Conservation (phyloP, 2,113 vertebrate genomes). For the Neodontobutis hainanensis region DNA sequence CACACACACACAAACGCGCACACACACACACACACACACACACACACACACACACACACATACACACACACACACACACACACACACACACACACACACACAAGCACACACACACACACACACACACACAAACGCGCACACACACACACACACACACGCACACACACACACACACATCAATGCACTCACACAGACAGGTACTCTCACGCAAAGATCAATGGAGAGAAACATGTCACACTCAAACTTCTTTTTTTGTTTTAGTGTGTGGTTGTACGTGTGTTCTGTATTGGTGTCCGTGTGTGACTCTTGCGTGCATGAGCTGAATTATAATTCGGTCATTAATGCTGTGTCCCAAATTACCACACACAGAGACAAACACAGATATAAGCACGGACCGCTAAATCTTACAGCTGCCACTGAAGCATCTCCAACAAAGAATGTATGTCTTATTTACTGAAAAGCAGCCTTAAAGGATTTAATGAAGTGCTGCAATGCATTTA, state of each 20-base stretch:
- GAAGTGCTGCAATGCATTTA: conserved; percentile 1
- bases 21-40: background rate
- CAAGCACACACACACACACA: no score
- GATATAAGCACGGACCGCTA: conserved; percentile 39
- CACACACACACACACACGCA: no score
- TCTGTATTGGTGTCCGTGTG: conserved; percentile 21
- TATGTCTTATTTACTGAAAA: conserved; percentile 14
- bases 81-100: background rate
- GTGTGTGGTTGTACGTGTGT: conserved; percentile 1
- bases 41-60: background rate
- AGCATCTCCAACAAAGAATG: conserved; percentile 17
- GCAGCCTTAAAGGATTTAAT: conserved; percentile 24
- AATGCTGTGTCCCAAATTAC: conserved; percentile 55
- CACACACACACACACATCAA: conserved; percentile 9
- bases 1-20: no score
- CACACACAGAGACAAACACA: conserved; percentile 21
- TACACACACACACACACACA: conserved; percentile 12
- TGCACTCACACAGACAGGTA: background rate
- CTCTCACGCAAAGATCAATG: background rate
- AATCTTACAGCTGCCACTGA: conserved; percentile 48
- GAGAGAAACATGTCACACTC: background rate
- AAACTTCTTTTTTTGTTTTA: conserved; percentile 2
- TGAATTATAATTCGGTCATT: conserved; percentile 74
- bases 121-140: no score
- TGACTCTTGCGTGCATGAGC: conserved; percentile 59